phyloP scores from a whole-genome alignment of 2,888 invertebrate genomes.

The Piscicola geometra region DNA sequence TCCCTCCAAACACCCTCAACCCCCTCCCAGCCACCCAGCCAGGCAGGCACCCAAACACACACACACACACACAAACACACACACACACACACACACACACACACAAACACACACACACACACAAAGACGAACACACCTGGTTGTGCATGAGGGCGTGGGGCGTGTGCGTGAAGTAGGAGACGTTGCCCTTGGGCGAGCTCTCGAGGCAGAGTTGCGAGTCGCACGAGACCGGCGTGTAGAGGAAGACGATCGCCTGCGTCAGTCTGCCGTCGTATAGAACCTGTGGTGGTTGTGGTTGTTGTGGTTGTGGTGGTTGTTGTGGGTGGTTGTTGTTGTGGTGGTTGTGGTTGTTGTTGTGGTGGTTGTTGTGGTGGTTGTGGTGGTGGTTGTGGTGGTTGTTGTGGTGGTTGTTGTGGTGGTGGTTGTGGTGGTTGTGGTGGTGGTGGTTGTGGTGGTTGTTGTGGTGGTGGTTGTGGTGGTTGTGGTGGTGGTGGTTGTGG shows the following conservation, averaged over 20 bases:
- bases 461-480: no score
- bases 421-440: no score
- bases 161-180: constrained; percentile 93
- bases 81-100: no score
- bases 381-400: no score
- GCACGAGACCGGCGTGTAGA: constrained; percentile 99
- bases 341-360: background rate
- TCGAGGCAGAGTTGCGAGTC: constrained; percentile 97
- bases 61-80: no score
- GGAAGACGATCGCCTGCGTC: constrained; percentile 86
- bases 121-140: no score
- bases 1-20: background rate
- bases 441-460: no score
- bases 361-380: no score
- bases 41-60: background rate
- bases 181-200: constrained; percentile 80
- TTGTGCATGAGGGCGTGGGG: constrained; percentile 98
- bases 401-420: no score
- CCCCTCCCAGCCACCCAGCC: background rate
- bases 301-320: background rate
- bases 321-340: background rate
- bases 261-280: constrained; percentile 96
- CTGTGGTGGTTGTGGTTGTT: constrained; percentile 59
- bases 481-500: no score
- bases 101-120: no score